A percentile compares a stretch with the other conserved stretches of the same genome.
Conservation (phyloP, 2,888 invertebrate genomes). For the Oscheius onirici region DNA sequence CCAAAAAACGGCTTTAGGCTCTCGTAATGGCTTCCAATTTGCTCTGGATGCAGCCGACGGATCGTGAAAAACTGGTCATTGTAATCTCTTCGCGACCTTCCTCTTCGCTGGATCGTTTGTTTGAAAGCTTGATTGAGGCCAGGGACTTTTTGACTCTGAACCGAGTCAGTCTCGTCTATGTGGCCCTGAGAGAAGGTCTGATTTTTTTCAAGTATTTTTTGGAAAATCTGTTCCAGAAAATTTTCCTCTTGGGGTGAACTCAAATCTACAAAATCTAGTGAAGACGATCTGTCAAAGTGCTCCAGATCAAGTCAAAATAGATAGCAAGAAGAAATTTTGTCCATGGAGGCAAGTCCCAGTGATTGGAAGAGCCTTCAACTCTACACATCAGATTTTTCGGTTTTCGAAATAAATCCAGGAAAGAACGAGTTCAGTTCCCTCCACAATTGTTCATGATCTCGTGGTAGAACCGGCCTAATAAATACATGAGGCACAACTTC, state of each 20-base stretch:
- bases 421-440: too few relatives aligned
- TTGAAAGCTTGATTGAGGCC: slow-evolving; percentile 17
- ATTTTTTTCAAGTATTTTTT: background rate
- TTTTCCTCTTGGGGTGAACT: background rate
- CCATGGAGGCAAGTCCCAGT: background rate
- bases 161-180: background rate
- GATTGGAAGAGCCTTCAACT: background rate
- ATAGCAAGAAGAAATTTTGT: slow-evolving; percentile 8
- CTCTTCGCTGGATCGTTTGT: slow-evolving; percentile 2
- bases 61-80: slow-evolving; percentile 21
- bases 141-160: slow-evolving; percentile 3
- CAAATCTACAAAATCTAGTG: background rate
- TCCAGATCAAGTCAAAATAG: background rate
- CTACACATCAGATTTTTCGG: slow-evolving; percentile 1
- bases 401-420: too few relatives aligned
- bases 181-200: background rate
- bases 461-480: too few relatives aligned
- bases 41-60: slow-evolving; percentile 14
- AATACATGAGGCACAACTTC: too few relatives aligned
- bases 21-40: slow-evolving; percentile 16
- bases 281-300: background rate
- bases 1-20: background rate
- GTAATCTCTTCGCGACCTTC: slow-evolving; percentile 25
- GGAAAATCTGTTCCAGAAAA: background rate
- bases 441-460: too few relatives aligned